A percentile compares a stretch with the other conserved stretches of the same genome.
Evolutionary conservation across 2,113 vertebrate genomes (phyloP).

Genomic region (Xiphias gladius): DNA sequence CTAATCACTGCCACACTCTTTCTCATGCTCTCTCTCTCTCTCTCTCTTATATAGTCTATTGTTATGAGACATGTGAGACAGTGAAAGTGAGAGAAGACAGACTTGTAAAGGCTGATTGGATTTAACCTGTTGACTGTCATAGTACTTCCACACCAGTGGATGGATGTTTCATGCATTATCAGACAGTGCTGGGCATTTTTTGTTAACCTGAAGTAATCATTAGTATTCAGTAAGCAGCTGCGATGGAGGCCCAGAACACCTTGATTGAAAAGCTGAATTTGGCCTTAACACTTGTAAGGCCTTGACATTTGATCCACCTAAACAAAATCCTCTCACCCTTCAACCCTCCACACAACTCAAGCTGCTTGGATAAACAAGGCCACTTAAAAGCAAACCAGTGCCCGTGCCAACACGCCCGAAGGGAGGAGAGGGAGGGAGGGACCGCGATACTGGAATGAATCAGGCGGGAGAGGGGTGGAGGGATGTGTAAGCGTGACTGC

Average conservation of each 20-base stretch:
- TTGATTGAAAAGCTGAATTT: constrained; percentile 49
- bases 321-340: constrained; percentile 41
- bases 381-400: constrained; percentile 69
- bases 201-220: neutral
- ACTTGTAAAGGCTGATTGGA: constrained; percentile 27
- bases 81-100: constrained; percentile 24
- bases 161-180: neutral
- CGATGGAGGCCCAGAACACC: neutral
- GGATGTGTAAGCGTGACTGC: constrained; percentile 61
- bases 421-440: constrained; percentile 17
- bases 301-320: constrained; percentile 46
- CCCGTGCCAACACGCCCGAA: constrained; percentile 67
- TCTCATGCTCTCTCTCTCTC: constrained; percentile 11
- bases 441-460: constrained; percentile 58
- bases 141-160: neutral
- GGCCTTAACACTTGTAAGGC: constrained; percentile 40
- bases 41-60: constrained; percentile 37
- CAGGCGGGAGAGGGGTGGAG: constrained; percentile 26
- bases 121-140: constrained; percentile 43
- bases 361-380: constrained; percentile 67
- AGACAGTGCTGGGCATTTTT: neutral
- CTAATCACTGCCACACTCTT: constrained; percentile 66
- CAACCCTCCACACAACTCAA: constrained; percentile 39
- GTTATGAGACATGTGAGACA: constrained; percentile 43
- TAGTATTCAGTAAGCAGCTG: neutral